These are phyloP conservation scores for Scaptomyza hsui DNA, from an alignment of 1,140 invertebrate genomes.

Conservation along the genomic window DNA sequence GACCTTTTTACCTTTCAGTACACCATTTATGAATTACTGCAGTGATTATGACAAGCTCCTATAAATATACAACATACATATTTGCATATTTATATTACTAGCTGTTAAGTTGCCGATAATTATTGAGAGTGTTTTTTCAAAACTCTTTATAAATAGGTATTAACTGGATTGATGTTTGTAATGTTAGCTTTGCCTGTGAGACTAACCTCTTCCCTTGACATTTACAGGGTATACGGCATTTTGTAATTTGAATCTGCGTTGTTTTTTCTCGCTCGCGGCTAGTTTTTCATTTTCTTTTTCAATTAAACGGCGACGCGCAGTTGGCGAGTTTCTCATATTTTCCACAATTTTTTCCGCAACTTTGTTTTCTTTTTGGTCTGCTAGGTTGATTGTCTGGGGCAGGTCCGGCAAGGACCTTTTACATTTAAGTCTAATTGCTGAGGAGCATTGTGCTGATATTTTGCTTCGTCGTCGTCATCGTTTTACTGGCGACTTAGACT, in stretches of 20 bases:
- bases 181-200: background rate
- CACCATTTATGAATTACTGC: no score
- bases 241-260: conserved; percentile 49
- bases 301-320: conserved; percentile 70
- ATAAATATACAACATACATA: no score
- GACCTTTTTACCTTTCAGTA: background rate
- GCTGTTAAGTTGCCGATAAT: no score
- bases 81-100: no score
- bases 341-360: background rate
- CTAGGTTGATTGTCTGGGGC: conserved; percentile 59
- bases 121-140: no score
- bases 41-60: no score
- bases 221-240: conserved; percentile 4
- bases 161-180: no score
- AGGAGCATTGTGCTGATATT: conserved; percentile 67
- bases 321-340: conserved; percentile 75
- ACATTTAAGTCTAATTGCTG: conserved; percentile 77
- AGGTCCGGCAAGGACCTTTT: conserved; percentile 54
- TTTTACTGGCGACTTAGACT: conserved; percentile 64
- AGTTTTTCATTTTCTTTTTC: conserved; percentile 79
- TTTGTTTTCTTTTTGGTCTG: conserved; percentile 43
- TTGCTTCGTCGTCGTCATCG: conserved; percentile 42
- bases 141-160: no score
- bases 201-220: background rate
- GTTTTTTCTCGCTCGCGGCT: conserved; percentile 58